These are phyloP conservation scores for Varanus komodoensis DNA, from an alignment of 2,113 vertebrate species.

Conservation along the genomic window DNA sequence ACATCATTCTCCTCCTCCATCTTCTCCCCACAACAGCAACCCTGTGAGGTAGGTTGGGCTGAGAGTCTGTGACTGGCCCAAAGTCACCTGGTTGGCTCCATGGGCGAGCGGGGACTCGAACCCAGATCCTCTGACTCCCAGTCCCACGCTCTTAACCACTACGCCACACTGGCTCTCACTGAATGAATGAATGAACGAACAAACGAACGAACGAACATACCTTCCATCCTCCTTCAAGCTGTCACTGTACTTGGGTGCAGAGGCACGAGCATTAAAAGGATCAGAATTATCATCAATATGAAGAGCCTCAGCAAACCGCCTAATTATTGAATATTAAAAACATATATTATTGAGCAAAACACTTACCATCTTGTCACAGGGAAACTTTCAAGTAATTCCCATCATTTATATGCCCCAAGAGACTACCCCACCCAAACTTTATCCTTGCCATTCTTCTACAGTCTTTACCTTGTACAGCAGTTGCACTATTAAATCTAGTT, in stretches of 20 bases:
- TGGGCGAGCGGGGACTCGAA: no score
- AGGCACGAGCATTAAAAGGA: conserved; percentile 89
- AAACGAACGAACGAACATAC: conserved; percentile 67
- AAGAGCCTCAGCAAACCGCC: conserved; percentile 92
- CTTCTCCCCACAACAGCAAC: no score
- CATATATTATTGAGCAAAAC: background rate
- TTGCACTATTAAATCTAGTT: background rate
- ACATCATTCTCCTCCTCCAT: no score
- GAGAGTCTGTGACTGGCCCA: no score
- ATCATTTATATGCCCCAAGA: background rate
- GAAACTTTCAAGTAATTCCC: background rate
- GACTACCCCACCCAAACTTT: no score
- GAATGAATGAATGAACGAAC: no score
- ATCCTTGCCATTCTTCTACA: background rate
- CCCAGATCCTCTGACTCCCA: no score
- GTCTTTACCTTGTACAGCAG: background rate
- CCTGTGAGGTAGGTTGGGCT: no score
- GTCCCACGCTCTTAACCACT: no score
- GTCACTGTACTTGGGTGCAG: conserved; percentile 90
- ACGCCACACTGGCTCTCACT: no score
- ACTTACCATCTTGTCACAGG: background rate
- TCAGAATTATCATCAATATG: conserved; percentile 91
- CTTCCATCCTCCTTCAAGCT: conserved; percentile 94
- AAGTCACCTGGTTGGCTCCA: no score
- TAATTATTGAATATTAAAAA: conserved; percentile 43